Base-by-base conservation (phyloP, 2,888 invertebrate species). In the Antitype chi region DNA sequence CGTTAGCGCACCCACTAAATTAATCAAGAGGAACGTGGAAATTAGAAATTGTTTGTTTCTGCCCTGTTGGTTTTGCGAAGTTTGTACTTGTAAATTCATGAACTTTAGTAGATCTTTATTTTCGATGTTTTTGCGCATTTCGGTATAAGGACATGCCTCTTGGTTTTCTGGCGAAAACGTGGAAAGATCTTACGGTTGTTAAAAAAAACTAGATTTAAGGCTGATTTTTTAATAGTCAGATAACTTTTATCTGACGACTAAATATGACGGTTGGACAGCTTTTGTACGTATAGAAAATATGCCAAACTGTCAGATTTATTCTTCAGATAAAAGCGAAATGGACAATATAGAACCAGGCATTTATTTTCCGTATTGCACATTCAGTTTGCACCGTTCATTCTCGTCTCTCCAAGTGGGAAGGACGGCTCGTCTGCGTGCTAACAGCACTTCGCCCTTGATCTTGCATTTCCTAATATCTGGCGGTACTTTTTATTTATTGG, bases 21-120 rank as follows among this genome's bases (percentile, higher is more conserved):
- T 63, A 80, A 81, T 68, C 59, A 60, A 64, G 20, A 53, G 72
- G n/a, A 43, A 70, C 59, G 43, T 73, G 55, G n/a, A 73, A 81
- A 77, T 77, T 74, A 63, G 70, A 52, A 70, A 68, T 81, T 73
- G 28, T 71, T 72, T 70, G 70, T 80, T 84, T 66, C 49, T 28
- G 25, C 49, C 49, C n/a, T 32, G 68, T 71, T 71, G 59, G 60
- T 7, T 53, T 79, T 70, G n/a, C 47, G 52, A 67, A 70, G 68
- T 73, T 72, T 32, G 32, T 67, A 60, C 66, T 79, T 62, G 9
- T 62, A 67, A 57, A 68, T 84, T 75, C 25, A 80, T 80, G 59
- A 75, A 55, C 23, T 57, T 70, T 60, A 28, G 75, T 57, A 66
- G 59, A 59, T 64, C 38, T 57, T 62, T 66, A 59, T 70, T 81